These are phyloP conservation scores for Indri indri DNA, from an alignment of 2,113 vertebrate genomes.

Conservation along the genomic window DNA sequence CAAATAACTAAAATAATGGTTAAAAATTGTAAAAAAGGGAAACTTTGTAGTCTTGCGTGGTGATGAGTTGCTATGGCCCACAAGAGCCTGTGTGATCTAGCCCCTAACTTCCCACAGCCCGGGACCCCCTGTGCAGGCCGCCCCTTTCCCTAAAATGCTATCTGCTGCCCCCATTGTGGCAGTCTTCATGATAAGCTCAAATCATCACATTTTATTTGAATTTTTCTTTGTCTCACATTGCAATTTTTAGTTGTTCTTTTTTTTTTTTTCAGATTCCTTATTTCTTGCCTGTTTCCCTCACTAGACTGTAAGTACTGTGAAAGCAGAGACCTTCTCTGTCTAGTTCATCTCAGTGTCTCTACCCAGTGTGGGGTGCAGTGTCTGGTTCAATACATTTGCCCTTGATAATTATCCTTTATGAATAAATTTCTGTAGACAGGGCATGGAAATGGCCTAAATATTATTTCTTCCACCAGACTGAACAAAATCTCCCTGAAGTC, in stretches of 20 bases:
- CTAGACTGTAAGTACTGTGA: constrained; percentile 1
- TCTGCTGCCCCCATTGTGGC: background rate
- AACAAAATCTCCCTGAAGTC: constrained; percentile 50
- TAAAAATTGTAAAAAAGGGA: background rate
- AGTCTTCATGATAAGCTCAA: background rate
- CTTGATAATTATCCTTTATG: constrained; percentile 4
- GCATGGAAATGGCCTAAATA: constrained; percentile 35
- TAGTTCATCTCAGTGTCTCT: background rate
- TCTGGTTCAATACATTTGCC: background rate
- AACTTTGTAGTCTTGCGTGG: background rate
- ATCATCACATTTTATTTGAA: background rate
- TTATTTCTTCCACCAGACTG: constrained; percentile 24
- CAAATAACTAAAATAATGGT: background rate
- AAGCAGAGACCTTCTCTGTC: background rate
- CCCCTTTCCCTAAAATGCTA: background rate
- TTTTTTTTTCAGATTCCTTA: background rate
- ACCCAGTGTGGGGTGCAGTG: background rate
- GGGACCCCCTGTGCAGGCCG: background rate
- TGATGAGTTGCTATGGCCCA: background rate
- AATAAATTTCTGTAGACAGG: constrained; percentile 33
- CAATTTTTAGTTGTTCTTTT: background rate
- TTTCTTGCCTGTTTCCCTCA: background rate
- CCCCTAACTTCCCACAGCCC: background rate
- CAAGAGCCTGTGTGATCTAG: background rate
- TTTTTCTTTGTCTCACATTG: background rate